Percentiles rank a stretch among this genome's conserved stretches.
These are phyloP conservation scores for Plagodis pulveraria DNA, from an alignment of 2,888 invertebrate species.

Conservation along the genomic window DNA sequence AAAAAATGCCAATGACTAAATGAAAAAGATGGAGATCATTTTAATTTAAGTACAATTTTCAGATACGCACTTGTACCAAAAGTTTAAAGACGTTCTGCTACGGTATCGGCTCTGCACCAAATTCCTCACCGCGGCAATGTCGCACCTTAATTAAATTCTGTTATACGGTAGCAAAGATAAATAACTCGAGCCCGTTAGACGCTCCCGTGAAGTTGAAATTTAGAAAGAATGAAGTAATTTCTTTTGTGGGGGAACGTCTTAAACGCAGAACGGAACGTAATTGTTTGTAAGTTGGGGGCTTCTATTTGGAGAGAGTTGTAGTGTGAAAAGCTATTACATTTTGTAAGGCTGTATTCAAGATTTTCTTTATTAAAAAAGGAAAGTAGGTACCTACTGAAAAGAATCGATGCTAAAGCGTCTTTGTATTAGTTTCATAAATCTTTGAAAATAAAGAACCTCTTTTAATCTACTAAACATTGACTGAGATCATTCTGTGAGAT, in stretches of 20 bases:
- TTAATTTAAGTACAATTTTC: too few relatives aligned
- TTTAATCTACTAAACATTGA: too few relatives aligned
- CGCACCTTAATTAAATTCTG: slow-evolving; percentile 84
- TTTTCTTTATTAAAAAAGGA: neutral
- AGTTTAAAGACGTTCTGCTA: slow-evolving; percentile 22
- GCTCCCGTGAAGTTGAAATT: slow-evolving; percentile 60
- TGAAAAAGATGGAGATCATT: too few relatives aligned
- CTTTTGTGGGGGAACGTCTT: slow-evolving; percentile 59
- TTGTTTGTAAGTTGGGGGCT: slow-evolving; percentile 42
- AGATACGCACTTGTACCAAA: neutral
- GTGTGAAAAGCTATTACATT: slow-evolving; percentile 12
- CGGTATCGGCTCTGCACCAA: slow-evolving; percentile 56
- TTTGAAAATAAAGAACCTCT: too few relatives aligned
- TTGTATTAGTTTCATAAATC: too few relatives aligned
- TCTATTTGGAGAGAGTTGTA: slow-evolving; percentile 27
- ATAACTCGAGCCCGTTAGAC: slow-evolving; percentile 72
- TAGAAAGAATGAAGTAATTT: slow-evolving; percentile 77
- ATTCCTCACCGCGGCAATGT: slow-evolving; percentile 75
- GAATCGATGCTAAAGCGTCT: too few relatives aligned
- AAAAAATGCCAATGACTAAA: too few relatives aligned
- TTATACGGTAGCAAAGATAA: slow-evolving; percentile 78
- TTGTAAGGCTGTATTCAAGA: neutral
- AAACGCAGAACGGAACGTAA: slow-evolving; percentile 49
- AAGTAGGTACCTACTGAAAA: neutral
- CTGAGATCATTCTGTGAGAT: too few relatives aligned